Base-by-base conservation (phyloP, 2,113 vertebrate species). In the Nesoenas mayeri region DNA sequence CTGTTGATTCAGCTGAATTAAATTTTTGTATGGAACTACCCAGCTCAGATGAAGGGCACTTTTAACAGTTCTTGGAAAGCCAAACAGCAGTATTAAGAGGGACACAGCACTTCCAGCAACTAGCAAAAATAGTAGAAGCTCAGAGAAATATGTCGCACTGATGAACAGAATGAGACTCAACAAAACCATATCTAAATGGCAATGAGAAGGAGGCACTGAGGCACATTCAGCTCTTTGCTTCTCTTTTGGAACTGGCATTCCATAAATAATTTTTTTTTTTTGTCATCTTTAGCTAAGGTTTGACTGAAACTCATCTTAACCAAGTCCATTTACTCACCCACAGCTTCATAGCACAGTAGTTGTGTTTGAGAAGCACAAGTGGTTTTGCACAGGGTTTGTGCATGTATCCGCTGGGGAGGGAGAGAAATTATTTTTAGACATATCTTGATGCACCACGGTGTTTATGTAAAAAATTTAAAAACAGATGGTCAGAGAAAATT, bases 351-450 rank as follows among this genome's bases (percentile, higher is more conserved):
- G 67, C 69, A 48, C 60, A 65, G 79, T 7, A 78, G 79, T 1
- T 64, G 48, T 71, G 31, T 57, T 84, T 44, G 72, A 95, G 65
- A 91, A 71, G 28, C 61, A 74, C 0, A 5, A 61, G 83, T 94
- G 95, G 92, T 95, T 97, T 96, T 92, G 88, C 32, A 3, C 48
- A 91, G 72, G 94, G 88, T 86, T 97, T 96, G 77, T 95, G 96
- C 90, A 92, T 61, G 81, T 22, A 91, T 81, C 93, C 3, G 0
- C 53, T 5, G 21, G 4, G 6, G 50, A 56, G 75, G 86, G 53
- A 47, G 82, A 79, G 51, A 51, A 70, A 48, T 14, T 96, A 90
- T 94, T 94, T 96, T 94, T 93, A 92, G 75, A 75, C 21, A 53
- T 74, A 74, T 86, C 83, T 88, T 90, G 87, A 94, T 86, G 90